Base-by-base conservation (phyloP, 2,888 invertebrate species). In the Anoplius nigerrimus region DNA sequence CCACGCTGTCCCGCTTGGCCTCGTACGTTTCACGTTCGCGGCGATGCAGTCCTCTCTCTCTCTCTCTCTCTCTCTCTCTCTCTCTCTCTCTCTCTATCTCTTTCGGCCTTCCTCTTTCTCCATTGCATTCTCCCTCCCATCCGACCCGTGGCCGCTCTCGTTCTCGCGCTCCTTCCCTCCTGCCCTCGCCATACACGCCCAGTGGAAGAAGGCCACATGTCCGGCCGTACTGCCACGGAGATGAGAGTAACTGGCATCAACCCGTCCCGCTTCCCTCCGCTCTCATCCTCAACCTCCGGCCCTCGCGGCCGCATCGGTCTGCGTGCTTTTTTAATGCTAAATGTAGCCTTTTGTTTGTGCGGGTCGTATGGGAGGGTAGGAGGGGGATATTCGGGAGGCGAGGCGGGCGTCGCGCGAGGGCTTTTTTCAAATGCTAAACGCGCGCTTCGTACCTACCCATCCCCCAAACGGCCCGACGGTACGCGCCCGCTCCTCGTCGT, bases 281-380 rank as follows among this genome's bases (percentile, higher is more conserved):
- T 18, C 48, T 48, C 48, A 48, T 42, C 62, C 60, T 54, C 59
- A 67, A 67, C 60, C 60, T 62, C 54, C 65, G 24, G 43, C 43
- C 66, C 58, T 57, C 65, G 54, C 52, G 66, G 66, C 54, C 70
- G 71, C 77, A 62, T 55, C 67, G 71, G 66, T 75, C 74, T 66
- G 64, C 71, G 74, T 83, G 83, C 84, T 85, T 85, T 85, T 84
- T 85, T 81, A 84, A 85, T 84, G 85, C 84, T 81, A 85, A 85
- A 84, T 82, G 82, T 77, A 82, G 78, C 76, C 80, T 81, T 85
- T 84, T 79, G 79, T 79, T 79, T 79, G 79, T 59, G 74, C 69
- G 70, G 66, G 72, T 81, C n/a, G 78, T 75, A 80, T 75, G 76
- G 72, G 80, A 78, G 78, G n/a, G n/a, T n/a, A n/a, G n/a, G n/a